These are phyloP conservation scores for Lasioglossum figueresi DNA, from an alignment of 2,888 invertebrate genomes.

Conservation along the genomic window DNA sequence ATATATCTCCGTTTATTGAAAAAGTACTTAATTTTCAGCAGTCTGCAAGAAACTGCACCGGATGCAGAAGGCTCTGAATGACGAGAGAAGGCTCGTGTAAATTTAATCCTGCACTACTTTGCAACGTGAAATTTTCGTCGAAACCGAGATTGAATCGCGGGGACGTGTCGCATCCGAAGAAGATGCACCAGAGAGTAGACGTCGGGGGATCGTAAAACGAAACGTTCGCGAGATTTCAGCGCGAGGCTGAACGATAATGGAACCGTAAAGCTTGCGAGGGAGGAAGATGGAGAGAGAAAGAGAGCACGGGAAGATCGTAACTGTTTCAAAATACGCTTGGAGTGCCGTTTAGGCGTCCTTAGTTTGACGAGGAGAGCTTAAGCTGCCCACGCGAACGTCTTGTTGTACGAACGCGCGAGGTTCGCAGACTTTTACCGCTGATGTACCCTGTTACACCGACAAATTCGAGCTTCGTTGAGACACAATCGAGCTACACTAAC, in stretches of 20 bases:
- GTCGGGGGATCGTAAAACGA: conserved; percentile 12
- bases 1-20: too few species aligned
- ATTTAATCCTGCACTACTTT: not conserved
- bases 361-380: not conserved
- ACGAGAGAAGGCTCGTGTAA: not conserved
- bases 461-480: not conserved
- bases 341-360: conserved; percentile 44
- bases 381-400: not conserved
- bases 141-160: not conserved
- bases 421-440: not conserved
- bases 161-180: not conserved
- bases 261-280: conserved; percentile 37
- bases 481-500: not conserved
- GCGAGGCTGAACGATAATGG: conserved; percentile 50
- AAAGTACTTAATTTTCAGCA: too few species aligned
- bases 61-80: too few species aligned
- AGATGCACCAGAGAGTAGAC: not conserved
- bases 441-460: not conserved
- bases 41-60: too few species aligned
- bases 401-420: not conserved
- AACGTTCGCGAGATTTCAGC: conserved; percentile 15
- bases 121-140: not conserved
- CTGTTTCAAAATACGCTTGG: conserved; percentile 42
- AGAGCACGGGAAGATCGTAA: conserved; percentile 40
- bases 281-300: not conserved